Conservation (phyloP, 2,888 invertebrate genomes). For the Galerucella nymphaeae region DNA sequence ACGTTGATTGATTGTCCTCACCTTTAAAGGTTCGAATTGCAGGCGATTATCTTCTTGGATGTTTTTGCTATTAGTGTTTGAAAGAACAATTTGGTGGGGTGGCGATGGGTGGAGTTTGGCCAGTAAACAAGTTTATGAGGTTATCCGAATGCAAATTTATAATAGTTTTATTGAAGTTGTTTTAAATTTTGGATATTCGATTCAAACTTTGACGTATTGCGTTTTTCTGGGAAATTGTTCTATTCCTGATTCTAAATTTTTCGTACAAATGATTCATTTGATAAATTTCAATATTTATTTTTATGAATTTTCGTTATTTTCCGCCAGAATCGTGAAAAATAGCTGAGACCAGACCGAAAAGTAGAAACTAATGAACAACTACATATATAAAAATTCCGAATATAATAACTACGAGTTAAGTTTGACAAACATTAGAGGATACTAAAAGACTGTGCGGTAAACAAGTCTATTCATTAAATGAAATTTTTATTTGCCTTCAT, state of each 20-base stretch:
- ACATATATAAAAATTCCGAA: constrained; percentile 22
- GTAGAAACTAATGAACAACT: constrained; percentile 35
- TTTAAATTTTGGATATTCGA: background rate
- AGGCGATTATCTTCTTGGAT: constrained; percentile 31
- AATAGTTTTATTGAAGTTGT: background rate
- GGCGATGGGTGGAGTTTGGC: constrained; percentile 39
- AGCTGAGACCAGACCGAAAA: background rate
- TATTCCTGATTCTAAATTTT: background rate
- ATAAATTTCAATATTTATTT: no score
- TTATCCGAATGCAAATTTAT: constrained; percentile 2
- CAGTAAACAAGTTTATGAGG: constrained; percentile 37
- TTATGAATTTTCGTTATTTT: no score
- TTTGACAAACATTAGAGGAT: constrained; percentile 34
- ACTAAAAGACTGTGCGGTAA: constrained; percentile 35
- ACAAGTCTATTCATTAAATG: constrained; percentile 42
- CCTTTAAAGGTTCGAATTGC: constrained; percentile 47
- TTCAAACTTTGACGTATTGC: constrained; percentile 1
- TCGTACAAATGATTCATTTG: no score
- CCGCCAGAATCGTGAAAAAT: no score
- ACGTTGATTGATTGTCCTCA: constrained; percentile 61
- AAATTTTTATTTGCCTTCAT: constrained; percentile 40
- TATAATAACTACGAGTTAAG: constrained; percentile 28
- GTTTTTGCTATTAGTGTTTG: constrained; percentile 9
- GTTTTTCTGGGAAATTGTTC: background rate
- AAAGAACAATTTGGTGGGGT: constrained; percentile 42